phyloP scores from a whole-genome alignment of 2,888 invertebrate species.

The Orthosia gracilis region DNA sequence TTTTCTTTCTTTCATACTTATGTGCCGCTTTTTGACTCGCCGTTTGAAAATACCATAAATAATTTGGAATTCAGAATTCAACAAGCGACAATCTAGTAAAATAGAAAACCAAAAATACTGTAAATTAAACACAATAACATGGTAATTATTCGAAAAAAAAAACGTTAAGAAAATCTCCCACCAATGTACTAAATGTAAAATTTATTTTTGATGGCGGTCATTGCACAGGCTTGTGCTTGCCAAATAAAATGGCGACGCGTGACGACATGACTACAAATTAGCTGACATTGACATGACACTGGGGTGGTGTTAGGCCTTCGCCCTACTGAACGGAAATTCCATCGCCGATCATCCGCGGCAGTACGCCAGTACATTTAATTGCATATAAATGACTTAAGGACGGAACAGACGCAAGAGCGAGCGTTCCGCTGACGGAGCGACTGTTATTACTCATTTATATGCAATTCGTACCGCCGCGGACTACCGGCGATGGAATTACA shows the following conservation, averaged over 20 bases:
- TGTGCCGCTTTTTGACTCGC: background rate
- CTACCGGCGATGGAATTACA: too few species aligned
- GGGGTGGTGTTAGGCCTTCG: background rate
- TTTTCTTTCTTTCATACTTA: too few species aligned
- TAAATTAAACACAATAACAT: constrained; percentile 1
- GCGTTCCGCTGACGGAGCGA: too few species aligned
- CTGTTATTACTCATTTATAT: too few species aligned
- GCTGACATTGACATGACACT: constrained; percentile 18
- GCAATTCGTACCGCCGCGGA: too few species aligned
- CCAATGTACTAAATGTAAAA: constrained; percentile 16
- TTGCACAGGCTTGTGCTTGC: constrained; percentile 36
- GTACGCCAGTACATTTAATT: too few species aligned
- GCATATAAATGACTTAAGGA: too few species aligned
- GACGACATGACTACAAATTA: constrained; percentile 34
- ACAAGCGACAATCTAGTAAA: background rate
- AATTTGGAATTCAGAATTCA: background rate
- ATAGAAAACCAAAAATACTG: background rate
- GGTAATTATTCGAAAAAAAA: constrained; percentile 14
- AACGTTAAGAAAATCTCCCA: constrained; percentile 9
- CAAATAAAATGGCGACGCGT: constrained; percentile 55
- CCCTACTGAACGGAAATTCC: too few species aligned
- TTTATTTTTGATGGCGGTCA: constrained; percentile 48
- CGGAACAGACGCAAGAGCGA: too few species aligned
- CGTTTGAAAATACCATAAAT: background rate
- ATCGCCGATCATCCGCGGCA: too few species aligned